phyloP scores from a whole-genome alignment of 2,888 invertebrate species.

The Ophioninae sp. region DNA sequence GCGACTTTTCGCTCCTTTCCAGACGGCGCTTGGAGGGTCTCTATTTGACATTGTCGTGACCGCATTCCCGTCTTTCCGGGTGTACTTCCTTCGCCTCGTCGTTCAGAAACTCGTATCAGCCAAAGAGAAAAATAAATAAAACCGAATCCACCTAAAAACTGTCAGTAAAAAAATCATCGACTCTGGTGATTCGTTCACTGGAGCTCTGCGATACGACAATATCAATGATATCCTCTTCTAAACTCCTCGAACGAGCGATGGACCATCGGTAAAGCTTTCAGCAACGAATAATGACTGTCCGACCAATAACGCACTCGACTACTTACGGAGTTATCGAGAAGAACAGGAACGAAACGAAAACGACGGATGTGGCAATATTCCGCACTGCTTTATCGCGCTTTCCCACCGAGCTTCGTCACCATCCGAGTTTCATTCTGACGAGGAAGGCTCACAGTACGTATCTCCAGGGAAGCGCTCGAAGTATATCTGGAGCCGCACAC shows the following conservation, averaged over 20 bases:
- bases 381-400: conserved; percentile 26
- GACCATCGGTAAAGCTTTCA: conserved; percentile 37
- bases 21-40: conserved; percentile 6
- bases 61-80: neutral
- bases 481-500: neutral
- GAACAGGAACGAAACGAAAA: neutral
- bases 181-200: neutral
- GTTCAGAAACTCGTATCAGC: neutral
- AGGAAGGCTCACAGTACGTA: conserved; percentile 16
- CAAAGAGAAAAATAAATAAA: too few species aligned
- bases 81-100: conserved; percentile 31
- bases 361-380: neutral
- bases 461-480: conserved; percentile 2
- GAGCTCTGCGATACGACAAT: conserved; percentile 13
- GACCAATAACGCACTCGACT: conserved; percentile 33
- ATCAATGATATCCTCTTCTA: conserved; percentile 37
- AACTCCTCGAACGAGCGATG: conserved; percentile 41
- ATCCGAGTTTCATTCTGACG: conserved; percentile 23
- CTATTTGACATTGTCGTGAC: conserved; percentile 15
- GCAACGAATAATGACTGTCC: conserved; percentile 49
- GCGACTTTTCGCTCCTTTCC: conserved; percentile 65
- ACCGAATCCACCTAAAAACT: conserved; percentile 12
- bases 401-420: conserved; percentile 7
- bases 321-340: conserved; percentile 41
- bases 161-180: neutral